phyloP scores from a whole-genome alignment of 2,797 vertebrate genomes.

The Threskiornis aethiopicus region DNA sequence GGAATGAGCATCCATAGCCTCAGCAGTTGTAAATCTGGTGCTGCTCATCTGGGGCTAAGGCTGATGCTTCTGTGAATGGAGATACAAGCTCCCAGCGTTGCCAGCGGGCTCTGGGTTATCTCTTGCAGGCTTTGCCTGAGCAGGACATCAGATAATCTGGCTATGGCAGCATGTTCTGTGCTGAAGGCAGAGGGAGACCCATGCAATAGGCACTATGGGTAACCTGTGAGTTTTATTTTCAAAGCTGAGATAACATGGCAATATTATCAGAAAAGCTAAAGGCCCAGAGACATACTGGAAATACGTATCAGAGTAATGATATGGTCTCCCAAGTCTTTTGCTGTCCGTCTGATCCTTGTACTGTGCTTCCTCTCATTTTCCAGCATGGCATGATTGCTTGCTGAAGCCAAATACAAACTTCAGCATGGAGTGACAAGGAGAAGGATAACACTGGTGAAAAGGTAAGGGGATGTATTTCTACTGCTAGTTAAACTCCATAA shows the following conservation, averaged over 20 bases:
- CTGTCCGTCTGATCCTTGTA: neutral
- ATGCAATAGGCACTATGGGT: rapidly evolving
- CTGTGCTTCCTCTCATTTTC: neutral
- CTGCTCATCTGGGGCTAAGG: neutral
- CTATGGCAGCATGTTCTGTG: neutral
- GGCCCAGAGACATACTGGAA: neutral
- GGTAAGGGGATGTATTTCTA: neutral
- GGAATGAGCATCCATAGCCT: neutral
- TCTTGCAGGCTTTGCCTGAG: neutral
- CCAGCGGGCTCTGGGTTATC: rapidly evolving
- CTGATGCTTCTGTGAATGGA: neutral
- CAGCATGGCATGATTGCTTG: neutral
- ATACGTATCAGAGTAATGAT: neutral
- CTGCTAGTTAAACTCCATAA: neutral
- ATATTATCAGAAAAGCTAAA: neutral
- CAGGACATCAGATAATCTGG: neutral
- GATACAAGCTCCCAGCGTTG: neutral
- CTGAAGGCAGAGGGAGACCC: neutral
- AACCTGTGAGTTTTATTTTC: neutral
- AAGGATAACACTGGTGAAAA: neutral
- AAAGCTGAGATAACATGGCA: neutral
- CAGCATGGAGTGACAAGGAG: neutral
- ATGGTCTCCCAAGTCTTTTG: neutral
- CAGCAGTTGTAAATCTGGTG: neutral
- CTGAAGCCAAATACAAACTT: neutral